Evolutionary conservation across 2,888 invertebrate genomes (phyloP).

Genomic region (Sicus ferrugineus): DNA sequence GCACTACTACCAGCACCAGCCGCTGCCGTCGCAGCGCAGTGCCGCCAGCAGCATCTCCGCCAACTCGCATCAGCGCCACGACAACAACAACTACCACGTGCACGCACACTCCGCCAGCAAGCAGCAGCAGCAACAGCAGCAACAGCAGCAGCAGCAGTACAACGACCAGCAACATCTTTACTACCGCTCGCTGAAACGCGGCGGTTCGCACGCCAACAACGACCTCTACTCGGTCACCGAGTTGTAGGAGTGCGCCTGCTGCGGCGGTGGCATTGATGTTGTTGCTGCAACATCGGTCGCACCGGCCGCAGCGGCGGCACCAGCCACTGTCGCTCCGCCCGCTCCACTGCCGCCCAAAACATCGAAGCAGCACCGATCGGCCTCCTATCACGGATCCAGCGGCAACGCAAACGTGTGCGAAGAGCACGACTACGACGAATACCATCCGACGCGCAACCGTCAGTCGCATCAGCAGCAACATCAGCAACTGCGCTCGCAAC

Average conservation of each 20-base stretch:
- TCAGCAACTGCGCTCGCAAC: slow-evolving; percentile 18
- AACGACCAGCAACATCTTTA: slow-evolving; percentile 56
- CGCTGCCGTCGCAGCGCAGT: slow-evolving; percentile 45
- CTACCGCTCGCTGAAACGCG: slow-evolving; percentile 66
- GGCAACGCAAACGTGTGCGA: slow-evolving; percentile 57
- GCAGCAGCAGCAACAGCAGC: slow-evolving; percentile 48
- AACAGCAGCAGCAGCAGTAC: slow-evolving; percentile 48
- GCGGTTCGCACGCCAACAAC: slow-evolving; percentile 64
- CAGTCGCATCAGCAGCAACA: slow-evolving; percentile 40
- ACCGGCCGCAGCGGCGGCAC: slow-evolving; percentile 50
- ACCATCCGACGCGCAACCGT: slow-evolving; percentile 51
- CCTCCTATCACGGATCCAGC: slow-evolving; percentile 47
- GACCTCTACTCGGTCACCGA: slow-evolving; percentile 80
- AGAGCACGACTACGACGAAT: slow-evolving; percentile 62
- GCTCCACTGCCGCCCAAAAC: slow-evolving; percentile 48
- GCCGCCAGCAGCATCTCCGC: slow-evolving; percentile 42
- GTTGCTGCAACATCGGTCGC: slow-evolving; percentile 53
- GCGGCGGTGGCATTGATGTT: slow-evolving; percentile 65
- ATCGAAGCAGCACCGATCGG: slow-evolving; percentile 47
- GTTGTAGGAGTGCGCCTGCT: slow-evolving; percentile 69
- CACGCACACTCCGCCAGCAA: slow-evolving; percentile 14
- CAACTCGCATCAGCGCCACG: slow-evolving; percentile 37
- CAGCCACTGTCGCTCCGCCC: slow-evolving; percentile 40
- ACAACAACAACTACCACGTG: slow-evolving; percentile 46
- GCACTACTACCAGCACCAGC: slow-evolving; percentile 52